Evolutionary conservation across 2,888 invertebrate genomes (phyloP), one percentile per base, ranked within the genome.

Genomic region (Drosophila phalerata): DNA sequence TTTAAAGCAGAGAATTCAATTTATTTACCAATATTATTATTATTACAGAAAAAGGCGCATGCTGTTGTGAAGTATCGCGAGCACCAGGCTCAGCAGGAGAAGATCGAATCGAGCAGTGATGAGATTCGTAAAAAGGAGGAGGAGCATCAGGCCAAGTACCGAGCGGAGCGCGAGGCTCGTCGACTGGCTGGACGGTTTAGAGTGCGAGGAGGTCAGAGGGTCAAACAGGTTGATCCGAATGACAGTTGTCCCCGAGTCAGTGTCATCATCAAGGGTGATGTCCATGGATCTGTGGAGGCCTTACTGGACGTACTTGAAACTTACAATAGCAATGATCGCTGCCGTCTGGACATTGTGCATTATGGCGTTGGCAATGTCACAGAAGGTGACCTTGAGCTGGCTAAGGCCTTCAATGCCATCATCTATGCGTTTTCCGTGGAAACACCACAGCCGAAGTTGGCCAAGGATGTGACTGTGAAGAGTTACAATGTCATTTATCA

Each of bases 221-320:
- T 92, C 42, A 95, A 95, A 73, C 94, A 95, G 90, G 58, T 69
- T 6, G 69, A 85, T 48, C 81, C 92, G 75, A 93, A 93, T 34
- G 94, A 95, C 75, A 94, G 93, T 25, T 91, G 93, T 4, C 94
- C 94, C 0, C 92, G 92, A 69, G 90, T 96, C 58, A 94, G 94
- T 79, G 92, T 96, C 9, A 91, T 96, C 4, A 89, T 96, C 5
- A 95, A 96, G 94, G 97, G 97, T 22, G 99, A 99, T 93, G 99
- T 99, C 2, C 97, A 97, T 92, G 99, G 99, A 0, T 98, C 98
- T 0, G 95, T 99, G 45, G 99, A 99, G 92, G 99, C 99, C 0
- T 96, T 99, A 74, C 92, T 98, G 72, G 97, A 99, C 91, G 96
- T 97, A 10, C 91, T 99, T 60, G 97, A 96, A 77, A 97, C 97